Conservation (phyloP, 2,113 vertebrate species). For the Prochilodus magdalenae region DNA sequence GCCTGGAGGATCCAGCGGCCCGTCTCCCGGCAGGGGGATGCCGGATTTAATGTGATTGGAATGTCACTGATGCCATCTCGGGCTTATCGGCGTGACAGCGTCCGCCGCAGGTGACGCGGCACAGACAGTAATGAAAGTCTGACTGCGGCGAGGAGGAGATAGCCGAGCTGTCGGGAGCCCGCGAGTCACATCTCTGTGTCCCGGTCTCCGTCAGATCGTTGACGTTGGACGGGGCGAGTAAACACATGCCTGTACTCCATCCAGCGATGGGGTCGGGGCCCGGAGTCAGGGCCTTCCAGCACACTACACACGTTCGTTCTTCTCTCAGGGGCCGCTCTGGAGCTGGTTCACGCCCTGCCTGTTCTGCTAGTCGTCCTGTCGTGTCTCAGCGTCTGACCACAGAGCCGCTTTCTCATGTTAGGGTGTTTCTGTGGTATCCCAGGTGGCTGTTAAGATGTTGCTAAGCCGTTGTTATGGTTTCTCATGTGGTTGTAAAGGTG, state of each 20-base stretch:
- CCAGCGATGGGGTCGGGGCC: not conserved
- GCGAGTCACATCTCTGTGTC: constrained; percentile 19
- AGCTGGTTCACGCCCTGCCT: not conserved
- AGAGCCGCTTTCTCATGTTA: not conserved
- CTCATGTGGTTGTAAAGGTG: too few species aligned
- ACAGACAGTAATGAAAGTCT: constrained; percentile 73
- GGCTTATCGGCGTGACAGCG: constrained; percentile 67
- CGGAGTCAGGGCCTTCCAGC: not conserved
- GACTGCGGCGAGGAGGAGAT: constrained; percentile 59
- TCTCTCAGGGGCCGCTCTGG: not conserved
- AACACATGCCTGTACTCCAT: constrained; percentile 4
- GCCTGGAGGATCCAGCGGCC: constrained; percentile 26
- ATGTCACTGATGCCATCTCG: constrained; percentile 73
- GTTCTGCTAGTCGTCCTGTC: not conserved
- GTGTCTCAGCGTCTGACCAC: not conserved
- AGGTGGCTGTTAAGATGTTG: too few species aligned
- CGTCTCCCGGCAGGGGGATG: constrained; percentile 4
- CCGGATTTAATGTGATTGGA: constrained; percentile 69
- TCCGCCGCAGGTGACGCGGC: constrained; percentile 69
- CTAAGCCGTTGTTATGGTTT: too few species aligned
- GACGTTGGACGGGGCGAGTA: constrained; percentile 3
- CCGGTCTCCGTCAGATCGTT: constrained; percentile 30
- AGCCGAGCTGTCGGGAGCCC: constrained; percentile 28
- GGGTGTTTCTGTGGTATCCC: too few species aligned
- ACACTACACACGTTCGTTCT: not conserved